Evolutionary conservation across 2,888 invertebrate species (phyloP), one percentile per base, ranked within the genome.

Genomic region (Podotricha telesiphe): DNA sequence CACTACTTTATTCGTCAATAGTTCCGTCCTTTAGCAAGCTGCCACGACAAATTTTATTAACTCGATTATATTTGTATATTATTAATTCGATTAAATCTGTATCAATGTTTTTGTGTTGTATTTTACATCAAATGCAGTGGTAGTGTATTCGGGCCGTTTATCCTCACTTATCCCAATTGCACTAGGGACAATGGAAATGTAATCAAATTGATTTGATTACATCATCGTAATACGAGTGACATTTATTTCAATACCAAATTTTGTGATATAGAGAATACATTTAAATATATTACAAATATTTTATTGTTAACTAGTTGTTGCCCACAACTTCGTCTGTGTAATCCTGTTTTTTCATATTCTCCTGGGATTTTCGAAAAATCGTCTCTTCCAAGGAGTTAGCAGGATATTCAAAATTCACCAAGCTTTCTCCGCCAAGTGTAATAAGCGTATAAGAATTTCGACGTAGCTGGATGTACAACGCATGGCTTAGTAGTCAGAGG

Each of bases 141-240:
- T 15, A 28, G 42, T 61, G 40, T 17, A 59, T 40, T 19, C 15
- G 47, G 45, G 20, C 22, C 42, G 51, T 45, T 53, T 42, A 51
- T 59, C 17, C 48, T 51, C 66, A 61, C 51, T 67, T 61, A 53
- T 45, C 45, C 61, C 45, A 62, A 67, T 67, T 67, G 17, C 67
- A 47, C 55, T 53, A 15, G 62, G 61, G 67, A 67, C 34, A 19
- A 47, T 45, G 67, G 61, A 13, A 53, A 67, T 55, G 19, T 67
- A 47, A 67, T 61, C 61, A 67, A 53, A 51, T 47, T 47, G 28
- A 55, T 67, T 37, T 53, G 48, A 47, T 53, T 53, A 63, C 19
- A 63, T 40, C 34, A 20, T 58, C 7, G 55, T 47, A 55, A 34
- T 20, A 37, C 56, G 55, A 45, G 42, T 45, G 28, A 48, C 34